Evolutionary conservation across 2,888 invertebrate genomes (phyloP), one percentile per base, ranked within the genome.

Genomic region (Diachrysia chrysitis): DNA sequence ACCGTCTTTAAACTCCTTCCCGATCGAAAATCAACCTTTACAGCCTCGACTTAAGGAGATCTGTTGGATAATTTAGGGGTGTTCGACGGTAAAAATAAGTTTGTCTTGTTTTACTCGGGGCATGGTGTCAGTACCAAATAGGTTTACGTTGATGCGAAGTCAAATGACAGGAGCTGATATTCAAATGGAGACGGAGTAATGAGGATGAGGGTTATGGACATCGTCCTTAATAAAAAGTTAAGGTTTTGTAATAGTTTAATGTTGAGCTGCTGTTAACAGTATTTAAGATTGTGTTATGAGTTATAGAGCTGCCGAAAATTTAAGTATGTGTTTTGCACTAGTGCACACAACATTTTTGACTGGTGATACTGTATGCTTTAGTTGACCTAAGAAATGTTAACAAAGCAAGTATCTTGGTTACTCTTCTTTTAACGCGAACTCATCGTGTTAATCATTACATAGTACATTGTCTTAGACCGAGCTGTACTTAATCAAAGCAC

Each of bases 81-180:
- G 23, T 66, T 51, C 5, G 21, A 54, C 12, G 0, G 74, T 1
- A 76, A 64, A 37, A 35, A 56, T 64, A 61, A 63, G 19, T 23
- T 68, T 32, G 68, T 57, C 56, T 66, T 65, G 66, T 76, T 81
- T 76, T 76, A 81, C 83, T 79, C 79, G 75, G 82, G 79, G 78
- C 81, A 83, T 71, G 70, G 85, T 85, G 82, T 80, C 79, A 75
- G 79, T 82, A 76, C 74, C 81, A 73, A 83, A 83, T 85, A 82
- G 80, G 76, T 84, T 82, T 78, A 82, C 82, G 81, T 81, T 82
- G 81, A 81, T 79, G 78, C 63, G 69, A 68, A 76, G 81, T 79
- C 77, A 78, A 78, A 77, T 76, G 70, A 72, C 69, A 65, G 74
- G 68, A 76, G 71, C 71, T 79, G 75, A 73, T 81, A 73, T 66